Conservation (phyloP, 2,113 vertebrate species). For the Bettongia penicillata region DNA sequence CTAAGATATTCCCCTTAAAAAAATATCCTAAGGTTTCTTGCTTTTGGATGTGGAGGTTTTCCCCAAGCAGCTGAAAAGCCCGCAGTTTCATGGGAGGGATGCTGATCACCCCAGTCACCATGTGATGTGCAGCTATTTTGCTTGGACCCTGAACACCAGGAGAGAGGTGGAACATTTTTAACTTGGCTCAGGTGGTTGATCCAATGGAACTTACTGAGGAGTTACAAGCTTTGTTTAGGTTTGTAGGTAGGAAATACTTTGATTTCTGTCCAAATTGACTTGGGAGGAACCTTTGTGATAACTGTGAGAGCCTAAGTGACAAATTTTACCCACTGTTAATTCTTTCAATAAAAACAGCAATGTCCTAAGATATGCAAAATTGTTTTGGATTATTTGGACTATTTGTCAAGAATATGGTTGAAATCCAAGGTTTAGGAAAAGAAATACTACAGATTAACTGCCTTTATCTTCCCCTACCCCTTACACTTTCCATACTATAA, state of each 20-base stretch:
- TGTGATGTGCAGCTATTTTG: slow-evolving; percentile 17
- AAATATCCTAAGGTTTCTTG: neutral
- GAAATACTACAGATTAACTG: slow-evolving; percentile 62
- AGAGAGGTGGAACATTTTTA: neutral
- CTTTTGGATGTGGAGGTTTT: slow-evolving; percentile 6
- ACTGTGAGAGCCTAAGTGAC: slow-evolving; percentile 53
- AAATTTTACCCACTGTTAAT: slow-evolving; percentile 70
- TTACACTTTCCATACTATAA: neutral
- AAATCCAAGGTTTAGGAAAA: slow-evolving; percentile 70
- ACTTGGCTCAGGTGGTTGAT: neutral
- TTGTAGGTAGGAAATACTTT: too few relatives aligned
- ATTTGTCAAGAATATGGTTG: slow-evolving; percentile 75
- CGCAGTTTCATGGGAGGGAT: slow-evolving; percentile 34
- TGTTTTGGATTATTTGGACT: slow-evolving; percentile 43
- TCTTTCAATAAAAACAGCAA: slow-evolving; percentile 77
- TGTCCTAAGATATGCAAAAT: slow-evolving; percentile 55
- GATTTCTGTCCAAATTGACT: neutral
- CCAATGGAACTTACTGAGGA: neutral
- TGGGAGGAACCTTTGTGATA: slow-evolving; percentile 22
- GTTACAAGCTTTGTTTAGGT: neutral
- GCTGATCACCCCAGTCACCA: slow-evolving; percentile 47
- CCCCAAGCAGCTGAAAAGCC: neutral
- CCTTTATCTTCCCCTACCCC: too few relatives aligned
- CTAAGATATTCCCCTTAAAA: slow-evolving; percentile 36
- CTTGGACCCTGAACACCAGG: slow-evolving; percentile 49